Evolutionary conservation across 1,140 invertebrate genomes (phyloP).

Genomic region (Euschistus heros): DNA sequence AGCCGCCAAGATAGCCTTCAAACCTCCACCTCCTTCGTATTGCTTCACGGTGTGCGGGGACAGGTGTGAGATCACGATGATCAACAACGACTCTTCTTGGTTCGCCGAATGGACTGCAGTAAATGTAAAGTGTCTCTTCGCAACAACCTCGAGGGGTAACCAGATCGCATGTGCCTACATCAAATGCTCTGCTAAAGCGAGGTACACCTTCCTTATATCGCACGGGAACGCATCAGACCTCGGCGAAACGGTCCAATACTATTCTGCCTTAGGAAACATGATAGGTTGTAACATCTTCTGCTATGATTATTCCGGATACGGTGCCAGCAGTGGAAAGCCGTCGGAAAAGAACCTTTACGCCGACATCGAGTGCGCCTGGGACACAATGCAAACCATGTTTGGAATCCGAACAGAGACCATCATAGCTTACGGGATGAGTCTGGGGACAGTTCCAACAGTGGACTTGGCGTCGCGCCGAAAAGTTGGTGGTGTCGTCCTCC

Average conservation of each 20-base stretch:
- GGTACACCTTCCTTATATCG: conserved; percentile 34
- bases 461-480: conserved; percentile 52
- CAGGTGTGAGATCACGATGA: too few species aligned
- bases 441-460: conserved; percentile 55
- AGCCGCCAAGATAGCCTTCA: too few species aligned
- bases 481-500: conserved; percentile 55
- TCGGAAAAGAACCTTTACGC: conserved; percentile 66
- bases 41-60: too few species aligned
- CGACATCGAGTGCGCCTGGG: conserved; percentile 57
- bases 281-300: conserved; percentile 65
- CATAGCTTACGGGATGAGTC: conserved; percentile 61
- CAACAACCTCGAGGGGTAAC: too few species aligned
- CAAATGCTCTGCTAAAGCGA: background rate
- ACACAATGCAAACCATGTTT: conserved; percentile 46
- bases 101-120: too few species aligned
- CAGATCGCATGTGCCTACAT: too few species aligned
- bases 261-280: conserved; percentile 51
- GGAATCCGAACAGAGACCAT: conserved; percentile 54
- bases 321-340: conserved; percentile 48
- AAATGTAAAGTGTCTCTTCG: too few species aligned
- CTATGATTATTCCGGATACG: conserved; percentile 63
- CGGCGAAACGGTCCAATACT: conserved; percentile 59
- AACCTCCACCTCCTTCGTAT: too few species aligned
- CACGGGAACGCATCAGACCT: conserved; percentile 59
- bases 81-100: too few species aligned